Evolutionary conservation across 2,797 vertebrate species (phyloP).

Genomic region (Hylomyscus alleni): DNA sequence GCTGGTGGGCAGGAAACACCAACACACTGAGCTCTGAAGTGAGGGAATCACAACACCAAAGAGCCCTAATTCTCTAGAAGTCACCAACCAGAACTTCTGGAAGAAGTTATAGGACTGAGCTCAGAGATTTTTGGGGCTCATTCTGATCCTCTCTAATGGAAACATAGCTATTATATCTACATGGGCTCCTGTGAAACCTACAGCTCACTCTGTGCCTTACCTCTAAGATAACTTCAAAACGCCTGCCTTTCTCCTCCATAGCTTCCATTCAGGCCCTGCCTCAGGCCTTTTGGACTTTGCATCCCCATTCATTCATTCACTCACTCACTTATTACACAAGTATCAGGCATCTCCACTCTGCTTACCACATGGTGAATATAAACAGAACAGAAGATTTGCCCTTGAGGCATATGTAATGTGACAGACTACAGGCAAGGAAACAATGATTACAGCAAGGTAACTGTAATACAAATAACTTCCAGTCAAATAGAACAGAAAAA

Average conservation of each 20-base stretch:
- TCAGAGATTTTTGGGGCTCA: neutral
- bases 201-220: neutral
- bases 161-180: neutral
- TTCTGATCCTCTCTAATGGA: neutral
- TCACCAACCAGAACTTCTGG: neutral
- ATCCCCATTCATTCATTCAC: neutral
- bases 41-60: neutral
- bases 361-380: neutral
- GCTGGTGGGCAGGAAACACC: neutral
- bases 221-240: neutral
- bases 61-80: neutral
- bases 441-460: neutral
- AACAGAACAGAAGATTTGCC: slow-evolving; percentile 11
- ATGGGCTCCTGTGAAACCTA: neutral
- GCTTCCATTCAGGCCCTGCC: neutral
- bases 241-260: neutral
- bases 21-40: neutral
- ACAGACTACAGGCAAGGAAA: neutral
- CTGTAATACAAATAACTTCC: neutral
- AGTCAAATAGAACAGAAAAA: slow-evolving; percentile 19
- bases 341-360: neutral
- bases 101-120: neutral
- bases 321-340: neutral
- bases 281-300: neutral
- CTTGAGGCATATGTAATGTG: neutral